Conservation (phyloP, 2,797 vertebrate species). For the Pangasius djambal region DNA sequence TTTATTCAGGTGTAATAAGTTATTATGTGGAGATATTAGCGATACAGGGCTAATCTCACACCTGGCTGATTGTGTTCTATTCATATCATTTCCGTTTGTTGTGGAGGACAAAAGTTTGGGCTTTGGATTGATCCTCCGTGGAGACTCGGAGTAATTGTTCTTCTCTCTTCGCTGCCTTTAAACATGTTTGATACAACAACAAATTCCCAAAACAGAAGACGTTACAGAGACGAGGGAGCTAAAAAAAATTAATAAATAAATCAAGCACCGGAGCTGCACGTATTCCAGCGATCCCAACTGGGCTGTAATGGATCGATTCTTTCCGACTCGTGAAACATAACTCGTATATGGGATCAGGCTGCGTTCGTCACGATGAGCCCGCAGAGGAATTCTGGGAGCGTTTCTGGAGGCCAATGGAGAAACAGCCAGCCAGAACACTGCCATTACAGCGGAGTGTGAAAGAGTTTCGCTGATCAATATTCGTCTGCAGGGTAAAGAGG, state of each 20-base stretch:
- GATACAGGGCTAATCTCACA: slow-evolving; percentile 6
- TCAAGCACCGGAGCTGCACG: slow-evolving; percentile 64
- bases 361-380: slow-evolving; percentile 63
- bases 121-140: slow-evolving; percentile 17
- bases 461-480: slow-evolving; percentile 43
- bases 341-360: slow-evolving; percentile 70
- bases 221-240: slow-evolving; percentile 13
- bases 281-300: slow-evolving; percentile 65
- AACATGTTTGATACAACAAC: slow-evolving; percentile 68
- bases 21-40: slow-evolving; percentile 22
- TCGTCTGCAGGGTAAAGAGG: neutral
- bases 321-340: slow-evolving; percentile 74
- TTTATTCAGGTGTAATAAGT: slow-evolving; percentile 11
- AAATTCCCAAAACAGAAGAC: slow-evolving; percentile 64
- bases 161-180: slow-evolving; percentile 69
- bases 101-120: slow-evolving; percentile 10
- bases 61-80: neutral
- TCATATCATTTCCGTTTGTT: slow-evolving; percentile 22
- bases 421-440: slow-evolving; percentile 67
- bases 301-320: slow-evolving; percentile 72
- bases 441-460: slow-evolving; percentile 31
- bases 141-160: slow-evolving; percentile 67
- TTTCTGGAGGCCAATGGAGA: slow-evolving; percentile 63
- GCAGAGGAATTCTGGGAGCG: slow-evolving; percentile 61
- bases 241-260: neutral